These are phyloP conservation scores for Resseliella maxima DNA, from an alignment of 2,888 invertebrate genomes.

Conservation along the genomic window DNA sequence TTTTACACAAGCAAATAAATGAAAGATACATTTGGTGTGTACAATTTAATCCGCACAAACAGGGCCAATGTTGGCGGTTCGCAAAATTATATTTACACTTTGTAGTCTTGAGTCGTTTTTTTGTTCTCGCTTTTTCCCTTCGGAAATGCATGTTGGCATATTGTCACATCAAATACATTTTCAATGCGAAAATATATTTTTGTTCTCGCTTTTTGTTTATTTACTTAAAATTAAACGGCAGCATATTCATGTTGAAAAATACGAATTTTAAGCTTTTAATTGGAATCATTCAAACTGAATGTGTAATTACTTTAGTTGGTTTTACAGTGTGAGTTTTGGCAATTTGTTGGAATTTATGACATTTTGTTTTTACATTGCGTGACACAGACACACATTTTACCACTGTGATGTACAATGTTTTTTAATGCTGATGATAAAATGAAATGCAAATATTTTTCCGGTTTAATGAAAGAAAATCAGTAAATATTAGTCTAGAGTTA, in stretches of 20 bases:
- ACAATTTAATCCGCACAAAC: not conserved
- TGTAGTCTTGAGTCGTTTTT: not conserved
- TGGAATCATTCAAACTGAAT: not conserved
- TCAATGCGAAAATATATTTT: not conserved
- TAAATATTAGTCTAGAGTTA: no score
- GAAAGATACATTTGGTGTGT: not conserved
- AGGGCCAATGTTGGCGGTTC: not conserved
- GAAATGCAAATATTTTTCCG: no score
- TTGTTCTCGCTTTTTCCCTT: not conserved
- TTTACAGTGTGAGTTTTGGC: not conserved
- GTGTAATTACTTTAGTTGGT: constrained; percentile 8
- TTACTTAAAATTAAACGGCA: not conserved
- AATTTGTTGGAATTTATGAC: not conserved
- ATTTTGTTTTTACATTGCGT: not conserved
- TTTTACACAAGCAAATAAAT: not conserved
- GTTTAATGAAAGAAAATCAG: no score
- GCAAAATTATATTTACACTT: no score
- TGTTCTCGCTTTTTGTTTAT: not conserved
- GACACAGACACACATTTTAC: not conserved
- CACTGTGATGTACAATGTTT: no score
- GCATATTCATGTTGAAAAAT: not conserved
- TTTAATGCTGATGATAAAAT: no score
- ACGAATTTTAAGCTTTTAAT: not conserved
- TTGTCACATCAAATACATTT: not conserved
- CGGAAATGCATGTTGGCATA: not conserved